phyloP scores from a whole-genome alignment of 2,888 invertebrate species.

The Deilephila porcellus region DNA sequence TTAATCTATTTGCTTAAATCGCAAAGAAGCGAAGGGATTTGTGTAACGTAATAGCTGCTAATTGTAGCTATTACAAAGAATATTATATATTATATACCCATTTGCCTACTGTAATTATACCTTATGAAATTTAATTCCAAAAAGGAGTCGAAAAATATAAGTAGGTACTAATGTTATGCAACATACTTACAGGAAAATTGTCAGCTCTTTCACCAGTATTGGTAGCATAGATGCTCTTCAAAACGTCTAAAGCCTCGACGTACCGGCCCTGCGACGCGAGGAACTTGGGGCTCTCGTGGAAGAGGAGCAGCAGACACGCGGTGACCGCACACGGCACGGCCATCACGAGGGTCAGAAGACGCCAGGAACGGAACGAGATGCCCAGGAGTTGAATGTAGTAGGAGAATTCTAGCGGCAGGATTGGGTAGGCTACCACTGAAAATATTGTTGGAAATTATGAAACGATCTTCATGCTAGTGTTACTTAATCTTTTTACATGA shows the following conservation, averaged over 20 bases:
- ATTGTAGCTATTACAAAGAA: too few species aligned
- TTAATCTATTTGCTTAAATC: too few species aligned
- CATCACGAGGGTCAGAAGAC: conserved; percentile 88
- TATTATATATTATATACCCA: too few species aligned
- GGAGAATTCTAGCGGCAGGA: conserved; percentile 86
- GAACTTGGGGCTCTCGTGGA: conserved; percentile 93
- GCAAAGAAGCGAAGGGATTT: too few species aligned
- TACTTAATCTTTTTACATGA: too few species aligned
- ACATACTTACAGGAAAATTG: conserved; percentile 68
- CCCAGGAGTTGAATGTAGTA: conserved; percentile 74
- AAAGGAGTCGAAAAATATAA: too few species aligned
- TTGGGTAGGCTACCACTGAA: conserved; percentile 87
- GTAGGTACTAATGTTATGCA: too few species aligned
- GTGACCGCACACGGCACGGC: conserved; percentile 87
- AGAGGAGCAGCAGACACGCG: conserved; percentile 82
- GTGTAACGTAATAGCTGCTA: too few species aligned
- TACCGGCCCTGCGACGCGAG: conserved; percentile 85
- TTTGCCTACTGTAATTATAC: too few species aligned
- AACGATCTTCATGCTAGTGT: background rate
- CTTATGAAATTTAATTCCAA: too few species aligned
- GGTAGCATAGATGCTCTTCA: conserved; percentile 69
- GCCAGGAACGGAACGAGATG: conserved; percentile 89
- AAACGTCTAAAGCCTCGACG: conserved; percentile 83
- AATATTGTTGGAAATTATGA: background rate
- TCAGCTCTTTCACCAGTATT: conserved; percentile 69